A percentile compares a stretch with the other conserved stretches of the same genome.
Evolutionary conservation across 1,140 invertebrate species (phyloP).

Genomic region (Lucilia sericata): DNA sequence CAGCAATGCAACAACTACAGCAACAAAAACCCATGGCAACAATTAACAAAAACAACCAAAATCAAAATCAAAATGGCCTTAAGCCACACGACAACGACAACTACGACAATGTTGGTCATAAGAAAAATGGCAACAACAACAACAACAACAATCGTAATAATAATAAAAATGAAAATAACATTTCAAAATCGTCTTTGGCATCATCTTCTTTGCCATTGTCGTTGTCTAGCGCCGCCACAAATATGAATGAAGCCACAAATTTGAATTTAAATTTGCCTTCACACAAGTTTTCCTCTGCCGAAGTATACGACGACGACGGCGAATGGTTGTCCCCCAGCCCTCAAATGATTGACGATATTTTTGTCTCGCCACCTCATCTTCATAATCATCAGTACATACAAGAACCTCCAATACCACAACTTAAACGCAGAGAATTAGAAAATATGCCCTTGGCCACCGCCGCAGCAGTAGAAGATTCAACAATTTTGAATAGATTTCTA

Average conservation of each 20-base stretch:
- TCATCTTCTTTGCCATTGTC: no score
- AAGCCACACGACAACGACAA: slow-evolving; percentile 47
- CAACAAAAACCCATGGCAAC: slow-evolving; percentile 34
- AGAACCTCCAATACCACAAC: no score
- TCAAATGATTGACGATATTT: background rate
- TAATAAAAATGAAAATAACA: slow-evolving; percentile 17
- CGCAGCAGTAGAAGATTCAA: background rate
- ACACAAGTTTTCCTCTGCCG: background rate
- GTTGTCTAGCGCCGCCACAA: slow-evolving; percentile 15
- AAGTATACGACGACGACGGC: slow-evolving; percentile 5
- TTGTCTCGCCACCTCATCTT: background rate
- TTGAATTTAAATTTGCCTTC: background rate
- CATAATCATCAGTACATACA: no score
- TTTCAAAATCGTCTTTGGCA: slow-evolving; percentile 51
- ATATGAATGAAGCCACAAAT: slow-evolving; percentile 26
- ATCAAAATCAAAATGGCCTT: slow-evolving; percentile 55
- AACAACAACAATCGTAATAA: slow-evolving; percentile 8
- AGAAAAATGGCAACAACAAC: background rate
- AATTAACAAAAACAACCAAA: slow-evolving; percentile 54
- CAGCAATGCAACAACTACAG: slow-evolving; percentile 39
- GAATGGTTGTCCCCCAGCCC: background rate
- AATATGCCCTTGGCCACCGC: background rate
- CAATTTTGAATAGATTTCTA: slow-evolving; percentile 38
- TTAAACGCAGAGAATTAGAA: no score
- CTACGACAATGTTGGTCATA: slow-evolving; percentile 46